phyloP scores from a whole-genome alignment of 2,113 vertebrate species.

The Dipodomys spectabilis region DNA sequence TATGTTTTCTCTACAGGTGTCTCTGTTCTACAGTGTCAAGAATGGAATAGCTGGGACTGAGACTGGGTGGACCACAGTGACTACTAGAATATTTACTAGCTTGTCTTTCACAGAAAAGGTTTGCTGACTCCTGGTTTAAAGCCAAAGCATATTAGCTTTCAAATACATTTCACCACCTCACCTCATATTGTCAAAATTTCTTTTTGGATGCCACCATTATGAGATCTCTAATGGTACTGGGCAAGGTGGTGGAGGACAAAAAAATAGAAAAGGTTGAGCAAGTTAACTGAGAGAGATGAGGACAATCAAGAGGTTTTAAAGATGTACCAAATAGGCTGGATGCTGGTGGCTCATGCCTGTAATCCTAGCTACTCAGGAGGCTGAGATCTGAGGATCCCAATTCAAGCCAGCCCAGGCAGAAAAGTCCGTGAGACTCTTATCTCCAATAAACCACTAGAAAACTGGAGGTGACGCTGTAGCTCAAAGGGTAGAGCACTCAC shows the following conservation, averaged over 20 bases:
- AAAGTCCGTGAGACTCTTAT: too few relatives aligned
- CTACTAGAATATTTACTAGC: background rate
- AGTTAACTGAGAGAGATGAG: background rate
- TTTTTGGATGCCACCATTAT: background rate
- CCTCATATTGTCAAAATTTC: background rate
- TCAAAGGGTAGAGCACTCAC: too few relatives aligned
- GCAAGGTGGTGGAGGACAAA: background rate
- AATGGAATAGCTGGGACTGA: background rate
- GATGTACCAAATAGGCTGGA: background rate
- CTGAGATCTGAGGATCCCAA: too few relatives aligned
- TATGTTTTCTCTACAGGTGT: background rate
- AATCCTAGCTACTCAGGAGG: too few relatives aligned
- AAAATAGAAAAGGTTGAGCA: background rate
- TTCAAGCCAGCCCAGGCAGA: too few relatives aligned
- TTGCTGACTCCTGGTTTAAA: background rate
- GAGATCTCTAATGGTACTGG: background rate
- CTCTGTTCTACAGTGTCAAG: too few relatives aligned
- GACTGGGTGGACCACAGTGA: background rate
- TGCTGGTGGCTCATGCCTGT: too few relatives aligned
- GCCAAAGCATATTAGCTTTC: background rate
- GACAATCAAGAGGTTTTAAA: background rate
- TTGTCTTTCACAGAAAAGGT: background rate
- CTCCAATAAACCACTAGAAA: too few relatives aligned
- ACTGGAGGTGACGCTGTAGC: too few relatives aligned
- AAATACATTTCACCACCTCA: background rate